These are phyloP conservation scores for Falcaria lacertinaria DNA, from an alignment of 2,888 invertebrate species.

Conservation along the genomic window DNA sequence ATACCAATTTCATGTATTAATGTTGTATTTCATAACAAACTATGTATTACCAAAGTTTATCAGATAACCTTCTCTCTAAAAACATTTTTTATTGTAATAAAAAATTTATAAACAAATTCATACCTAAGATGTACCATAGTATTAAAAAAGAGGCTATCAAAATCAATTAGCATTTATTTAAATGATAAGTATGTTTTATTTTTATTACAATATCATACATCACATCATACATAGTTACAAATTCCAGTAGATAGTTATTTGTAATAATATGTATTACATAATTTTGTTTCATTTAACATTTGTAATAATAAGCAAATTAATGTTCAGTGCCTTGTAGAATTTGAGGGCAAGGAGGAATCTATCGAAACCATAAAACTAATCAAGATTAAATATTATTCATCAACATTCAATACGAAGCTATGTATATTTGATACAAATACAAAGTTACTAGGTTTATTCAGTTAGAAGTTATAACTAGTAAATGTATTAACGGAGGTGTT, in stretches of 20 bases:
- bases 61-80: too few species aligned
- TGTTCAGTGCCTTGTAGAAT: slow-evolving; percentile 40
- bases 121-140: neutral
- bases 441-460: slow-evolving; percentile 14
- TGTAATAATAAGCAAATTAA: slow-evolving; percentile 13
- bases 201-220: neutral
- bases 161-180: slow-evolving; percentile 4
- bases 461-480: slow-evolving; percentile 6
- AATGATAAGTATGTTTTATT: slow-evolving; percentile 8
- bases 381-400: slow-evolving; percentile 20
- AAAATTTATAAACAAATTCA: too few species aligned
- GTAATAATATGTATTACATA: too few species aligned
- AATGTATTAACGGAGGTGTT: slow-evolving; percentile 20
- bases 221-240: too few species aligned
- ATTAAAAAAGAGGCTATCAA: too few species aligned
- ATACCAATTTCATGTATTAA: too few species aligned
- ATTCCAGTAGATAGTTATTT: too few species aligned
- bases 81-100: too few species aligned
- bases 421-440: slow-evolving; percentile 54
- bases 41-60: too few species aligned
- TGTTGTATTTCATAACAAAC: too few species aligned
- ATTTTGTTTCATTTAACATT: neutral
- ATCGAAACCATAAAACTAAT: slow-evolving; percentile 17
- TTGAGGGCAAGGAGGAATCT: slow-evolving; percentile 24
- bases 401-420: slow-evolving; percentile 40